phyloP scores from a whole-genome alignment of 2,113 vertebrate species.

The Pholis gunnellus region DNA sequence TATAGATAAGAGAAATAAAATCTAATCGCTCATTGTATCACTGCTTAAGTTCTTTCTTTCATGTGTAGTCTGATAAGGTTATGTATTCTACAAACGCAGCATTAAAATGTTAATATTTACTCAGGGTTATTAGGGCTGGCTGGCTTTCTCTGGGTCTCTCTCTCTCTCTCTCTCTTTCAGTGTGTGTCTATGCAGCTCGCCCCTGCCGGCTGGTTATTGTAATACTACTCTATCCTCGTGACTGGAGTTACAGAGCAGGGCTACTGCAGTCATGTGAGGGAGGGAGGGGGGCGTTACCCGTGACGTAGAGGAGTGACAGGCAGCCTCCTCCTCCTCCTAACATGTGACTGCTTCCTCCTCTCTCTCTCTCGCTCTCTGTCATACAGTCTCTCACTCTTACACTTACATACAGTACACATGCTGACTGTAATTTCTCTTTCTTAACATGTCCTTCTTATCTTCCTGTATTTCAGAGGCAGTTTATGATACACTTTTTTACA shows the following conservation, averaged over 20 bases:
- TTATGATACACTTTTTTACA: background rate
- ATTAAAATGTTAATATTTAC: constrained; percentile 74
- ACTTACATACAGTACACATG: constrained; percentile 20
- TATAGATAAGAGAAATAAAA: background rate
- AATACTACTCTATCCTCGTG: constrained; percentile 87
- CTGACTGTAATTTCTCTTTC: background rate
- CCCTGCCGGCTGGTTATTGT: constrained; percentile 74
- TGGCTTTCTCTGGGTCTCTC: background rate
- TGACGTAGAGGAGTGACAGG: constrained; percentile 70
- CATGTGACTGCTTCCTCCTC: constrained; percentile 71
- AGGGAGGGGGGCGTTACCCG: constrained; percentile 64
- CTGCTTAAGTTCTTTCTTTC: background rate
- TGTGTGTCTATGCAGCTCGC: constrained; percentile 39
- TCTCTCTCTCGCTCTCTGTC: constrained; percentile 17
- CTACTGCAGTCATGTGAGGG: constrained; percentile 86
- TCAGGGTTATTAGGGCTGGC: constrained; percentile 49
- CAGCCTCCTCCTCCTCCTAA: constrained; percentile 39
- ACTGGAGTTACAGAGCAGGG: constrained; percentile 82
- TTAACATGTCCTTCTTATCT: background rate
- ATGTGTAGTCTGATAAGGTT: constrained; percentile 51
- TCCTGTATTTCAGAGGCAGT: background rate
- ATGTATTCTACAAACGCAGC: constrained; percentile 49
- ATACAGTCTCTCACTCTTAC: background rate
- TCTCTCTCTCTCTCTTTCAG: background rate
- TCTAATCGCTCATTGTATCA: constrained; percentile 1